phyloP scores from a whole-genome alignment of 2,888 invertebrate genomes.

The Trileptium ribeirensis region DNA sequence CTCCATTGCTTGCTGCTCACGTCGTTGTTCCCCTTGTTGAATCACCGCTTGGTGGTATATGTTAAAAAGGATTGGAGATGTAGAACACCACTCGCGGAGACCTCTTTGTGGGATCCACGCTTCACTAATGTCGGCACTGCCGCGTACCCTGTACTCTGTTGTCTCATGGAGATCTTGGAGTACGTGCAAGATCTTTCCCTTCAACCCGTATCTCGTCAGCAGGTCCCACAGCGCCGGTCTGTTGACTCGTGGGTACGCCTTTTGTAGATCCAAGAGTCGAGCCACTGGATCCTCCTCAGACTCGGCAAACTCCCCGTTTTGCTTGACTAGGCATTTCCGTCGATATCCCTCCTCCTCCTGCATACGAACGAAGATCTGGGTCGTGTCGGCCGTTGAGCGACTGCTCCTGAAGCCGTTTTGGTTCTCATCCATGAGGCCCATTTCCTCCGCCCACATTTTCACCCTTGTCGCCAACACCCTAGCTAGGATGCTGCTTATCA shows the following conservation, averaged over 20 bases:
- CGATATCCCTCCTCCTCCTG: not conserved
- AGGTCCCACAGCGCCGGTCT: slow-evolving; percentile 5
- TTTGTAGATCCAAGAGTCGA: not conserved
- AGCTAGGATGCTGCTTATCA: slow-evolving; percentile 1
- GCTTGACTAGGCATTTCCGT: not conserved
- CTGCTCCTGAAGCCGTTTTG: not conserved
- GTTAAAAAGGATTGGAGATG: slow-evolving; percentile 1
- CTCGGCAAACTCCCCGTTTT: not conserved
- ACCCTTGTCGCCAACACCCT: not conserved
- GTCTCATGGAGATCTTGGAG: slow-evolving; percentile 2
- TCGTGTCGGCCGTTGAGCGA: not conserved
- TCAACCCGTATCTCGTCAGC: not conserved
- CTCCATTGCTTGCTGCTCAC: not conserved
- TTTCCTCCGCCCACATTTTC: not conserved
- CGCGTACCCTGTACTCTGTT: slow-evolving; percentile 7
- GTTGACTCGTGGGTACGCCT: not conserved
- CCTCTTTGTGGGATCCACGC: not conserved
- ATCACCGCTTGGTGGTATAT: slow-evolving; percentile 3
- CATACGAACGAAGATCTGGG: not conserved
- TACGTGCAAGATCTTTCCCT: not conserved
- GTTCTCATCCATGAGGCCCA: not conserved
- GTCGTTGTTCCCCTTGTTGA: not conserved
- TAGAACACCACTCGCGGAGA: not conserved
- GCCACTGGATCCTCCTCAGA: not conserved
- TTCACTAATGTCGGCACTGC: not conserved